Conservation (phyloP, 2,113 vertebrate species). For the Rhipidura dahli region DNA sequence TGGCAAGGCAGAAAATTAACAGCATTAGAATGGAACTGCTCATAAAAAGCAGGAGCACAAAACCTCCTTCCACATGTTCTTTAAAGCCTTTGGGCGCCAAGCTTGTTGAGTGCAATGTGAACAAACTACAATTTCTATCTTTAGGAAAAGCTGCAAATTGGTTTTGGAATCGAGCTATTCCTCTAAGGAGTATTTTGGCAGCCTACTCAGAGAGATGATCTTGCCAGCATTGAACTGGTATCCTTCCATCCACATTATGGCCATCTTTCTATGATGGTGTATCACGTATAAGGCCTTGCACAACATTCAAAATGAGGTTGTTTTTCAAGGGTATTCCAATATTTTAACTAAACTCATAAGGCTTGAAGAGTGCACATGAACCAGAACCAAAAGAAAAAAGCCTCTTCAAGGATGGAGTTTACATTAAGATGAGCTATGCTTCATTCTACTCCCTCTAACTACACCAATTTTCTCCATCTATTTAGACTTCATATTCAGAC, state of each 20-base stretch:
- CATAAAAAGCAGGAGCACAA: background rate
- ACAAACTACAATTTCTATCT: background rate
- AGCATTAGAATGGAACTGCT: background rate
- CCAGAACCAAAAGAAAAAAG: background rate
- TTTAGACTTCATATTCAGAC: background rate
- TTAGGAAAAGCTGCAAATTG: background rate
- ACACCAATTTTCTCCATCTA: background rate
- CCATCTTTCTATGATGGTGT: background rate
- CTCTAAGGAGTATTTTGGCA: background rate
- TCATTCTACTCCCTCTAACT: background rate
- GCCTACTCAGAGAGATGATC: background rate
- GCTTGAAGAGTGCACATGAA: background rate
- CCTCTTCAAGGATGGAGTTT: background rate
- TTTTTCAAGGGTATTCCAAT: background rate
- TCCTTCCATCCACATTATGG: background rate
- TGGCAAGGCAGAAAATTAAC: background rate
- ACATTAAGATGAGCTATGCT: background rate
- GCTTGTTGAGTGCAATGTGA: background rate
- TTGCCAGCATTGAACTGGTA: background rate
- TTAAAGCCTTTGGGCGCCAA: background rate
- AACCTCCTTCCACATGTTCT: background rate
- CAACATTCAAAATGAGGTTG: background rate
- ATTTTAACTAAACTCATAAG: background rate
- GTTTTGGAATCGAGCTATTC: conserved; percentile 3
- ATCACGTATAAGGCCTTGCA: background rate